phyloP scores from a whole-genome alignment of 53 echinoderm and acorn worm genomes.

The Hippasteria phrygiana region DNA sequence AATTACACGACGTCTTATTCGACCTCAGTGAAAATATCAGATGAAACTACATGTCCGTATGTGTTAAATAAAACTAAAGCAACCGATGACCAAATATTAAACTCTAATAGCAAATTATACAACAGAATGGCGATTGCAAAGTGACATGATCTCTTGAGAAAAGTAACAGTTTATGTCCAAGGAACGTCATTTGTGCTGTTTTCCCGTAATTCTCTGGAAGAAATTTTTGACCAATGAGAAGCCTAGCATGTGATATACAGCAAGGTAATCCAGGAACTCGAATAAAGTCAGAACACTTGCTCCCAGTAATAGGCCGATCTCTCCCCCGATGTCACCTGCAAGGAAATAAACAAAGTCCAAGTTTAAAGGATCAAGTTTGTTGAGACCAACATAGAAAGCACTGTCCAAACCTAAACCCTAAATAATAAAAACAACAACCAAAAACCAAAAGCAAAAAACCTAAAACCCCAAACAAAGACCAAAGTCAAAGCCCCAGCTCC shows the following conservation, averaged over 20 bases:
- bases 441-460: too few relatives aligned
- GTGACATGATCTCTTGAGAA: too few relatives aligned
- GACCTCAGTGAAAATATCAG: not conserved
- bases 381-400: too few relatives aligned
- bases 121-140: not conserved
- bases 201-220: not conserved
- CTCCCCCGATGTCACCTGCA: slow-evolving; percentile 61
- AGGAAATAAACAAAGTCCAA: not conserved
- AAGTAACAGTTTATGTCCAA: not conserved
- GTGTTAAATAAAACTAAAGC: too few relatives aligned
- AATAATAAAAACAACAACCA: too few relatives aligned
- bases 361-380: not conserved
- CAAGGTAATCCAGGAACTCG: slow-evolving; percentile 54
- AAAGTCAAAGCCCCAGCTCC: too few relatives aligned
- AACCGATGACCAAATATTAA: too few relatives aligned
- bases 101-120: too few relatives aligned
- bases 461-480: too few relatives aligned
- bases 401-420: too few relatives aligned
- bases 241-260: slow-evolving; percentile 16
- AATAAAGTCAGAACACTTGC: slow-evolving; percentile 62
- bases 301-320: slow-evolving; percentile 47
- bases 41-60: not conserved
- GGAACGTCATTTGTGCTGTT: not conserved
- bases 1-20: too few relatives aligned
- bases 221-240: not conserved